Conservation (phyloP, 1,140 invertebrate genomes). For the Pachyrhynchus sulphureomaculatus region DNA sequence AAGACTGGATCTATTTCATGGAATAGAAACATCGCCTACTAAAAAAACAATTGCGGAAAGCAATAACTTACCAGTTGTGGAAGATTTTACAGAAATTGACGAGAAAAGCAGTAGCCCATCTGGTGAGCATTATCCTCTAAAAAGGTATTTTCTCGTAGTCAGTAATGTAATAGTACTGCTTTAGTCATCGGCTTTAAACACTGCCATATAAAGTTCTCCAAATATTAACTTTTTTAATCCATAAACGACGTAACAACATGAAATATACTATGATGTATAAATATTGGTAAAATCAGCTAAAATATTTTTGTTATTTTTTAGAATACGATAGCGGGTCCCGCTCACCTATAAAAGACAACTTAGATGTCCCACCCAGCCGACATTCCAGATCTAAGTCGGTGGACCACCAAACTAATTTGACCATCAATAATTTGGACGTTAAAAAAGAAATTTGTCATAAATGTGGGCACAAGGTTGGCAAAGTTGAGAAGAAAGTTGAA, state of each 20-base stretch:
- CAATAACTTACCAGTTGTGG: slow-evolving; percentile 57
- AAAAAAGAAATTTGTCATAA: slow-evolving; percentile 41
- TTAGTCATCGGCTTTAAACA: no score
- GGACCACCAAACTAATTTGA: slow-evolving; percentile 39
- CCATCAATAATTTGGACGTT: slow-evolving; percentile 24
- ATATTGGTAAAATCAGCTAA: no score
- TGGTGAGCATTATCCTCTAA: slow-evolving; percentile 22
- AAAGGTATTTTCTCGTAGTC: not conserved
- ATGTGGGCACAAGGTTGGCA: slow-evolving; percentile 43
- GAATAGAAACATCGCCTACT: slow-evolving; percentile 52
- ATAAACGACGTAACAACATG: no score
- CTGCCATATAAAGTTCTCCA: no score
- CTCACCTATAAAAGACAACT: slow-evolving; percentile 20
- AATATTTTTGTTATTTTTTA: no score
- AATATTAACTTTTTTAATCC: no score
- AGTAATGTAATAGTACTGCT: no score
- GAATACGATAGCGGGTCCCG: slow-evolving; percentile 25
- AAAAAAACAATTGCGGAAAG: slow-evolving; percentile 48
- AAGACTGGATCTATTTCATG: slow-evolving; percentile 85
- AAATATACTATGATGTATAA: no score
- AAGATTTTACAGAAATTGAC: slow-evolving; percentile 51
- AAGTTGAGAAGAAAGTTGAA: not conserved
- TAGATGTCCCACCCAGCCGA: slow-evolving; percentile 23
- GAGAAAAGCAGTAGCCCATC: slow-evolving; percentile 37
- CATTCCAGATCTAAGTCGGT: slow-evolving; percentile 43